Base-by-base conservation (phyloP, 2,113 vertebrate species). In the Amazona vittata region DNA sequence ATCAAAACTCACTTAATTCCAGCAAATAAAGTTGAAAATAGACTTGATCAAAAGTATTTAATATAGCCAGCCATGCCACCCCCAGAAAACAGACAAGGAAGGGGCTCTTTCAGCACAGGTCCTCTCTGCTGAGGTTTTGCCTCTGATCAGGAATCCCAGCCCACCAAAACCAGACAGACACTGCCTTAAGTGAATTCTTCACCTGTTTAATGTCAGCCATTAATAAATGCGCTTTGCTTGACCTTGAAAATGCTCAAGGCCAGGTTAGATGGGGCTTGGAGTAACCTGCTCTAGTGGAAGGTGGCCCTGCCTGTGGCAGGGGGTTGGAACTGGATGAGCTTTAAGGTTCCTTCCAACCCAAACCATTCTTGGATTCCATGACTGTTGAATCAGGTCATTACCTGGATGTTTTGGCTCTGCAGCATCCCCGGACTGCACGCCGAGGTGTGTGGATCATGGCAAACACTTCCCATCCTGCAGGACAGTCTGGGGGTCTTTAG, bases 1-100 rank as follows among this genome's bases (percentile, higher is more conserved):
- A 89, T 96, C 93, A 96, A 93, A 96, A 96, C 88, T 94, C 95
- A 91, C 91, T 96, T 95, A 82, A 96, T 96, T 96, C 74, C 63
- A 81, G 83, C 90, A 92, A 96, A 87, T 82, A 92, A 85, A 5
- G 62, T 50, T 87, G 87, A 90, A 87, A 65, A 91, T 93, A 87
- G 68, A 95, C 91, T 26, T 68, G 65, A 94, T 90, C 65, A 89
- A n/a, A 67, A 55, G 50, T 64, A 35, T 92, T 83, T 70, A 41
- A 63, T 71, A 31, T 21, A 53, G 46, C 39, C 35, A 91, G 71
- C 33, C 41, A 65, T 71, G 41, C 60, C 70, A 50, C 70, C 63
- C 62, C 59, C 49, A 71, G 84, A 81, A 94, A 83, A 93, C 46
- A 82, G 86, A 73, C 76, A 69, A 65, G 15, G 20, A 55, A 84